A percentile compares a stretch with the other conserved stretches of the same genome.
These are phyloP conservation scores for Hydraecia micacea DNA, from an alignment of 2,888 invertebrate genomes.

Conservation along the genomic window DNA sequence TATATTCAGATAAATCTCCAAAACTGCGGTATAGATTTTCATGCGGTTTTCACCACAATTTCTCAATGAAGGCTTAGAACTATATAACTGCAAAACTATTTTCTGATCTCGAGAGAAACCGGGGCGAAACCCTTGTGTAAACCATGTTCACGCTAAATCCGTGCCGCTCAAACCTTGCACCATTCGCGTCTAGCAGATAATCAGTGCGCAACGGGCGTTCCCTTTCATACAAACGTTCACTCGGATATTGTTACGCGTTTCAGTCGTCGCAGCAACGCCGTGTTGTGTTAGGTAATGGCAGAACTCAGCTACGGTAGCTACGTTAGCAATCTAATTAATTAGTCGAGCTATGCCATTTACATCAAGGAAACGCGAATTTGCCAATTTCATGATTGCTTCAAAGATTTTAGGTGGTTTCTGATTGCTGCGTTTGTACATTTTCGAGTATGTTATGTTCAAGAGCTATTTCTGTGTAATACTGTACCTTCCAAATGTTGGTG, in stretches of 20 bases:
- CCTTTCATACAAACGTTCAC: constrained; percentile 75
- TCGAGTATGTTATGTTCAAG: constrained; percentile 5
- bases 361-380: constrained; percentile 36
- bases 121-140: not conserved
- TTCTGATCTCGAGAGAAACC: not conserved
- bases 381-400: constrained; percentile 39
- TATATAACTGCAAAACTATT: not conserved
- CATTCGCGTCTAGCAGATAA: constrained; percentile 64
- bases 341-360: constrained; percentile 35
- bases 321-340: constrained; percentile 57
- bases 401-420: constrained; percentile 26
- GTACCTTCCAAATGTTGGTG: not conserved
- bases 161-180: constrained; percentile 54
- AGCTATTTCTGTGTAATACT: not conserved
- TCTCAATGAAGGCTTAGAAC: not conserved
- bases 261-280: constrained; percentile 64
- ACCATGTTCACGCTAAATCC: constrained; percentile 16
- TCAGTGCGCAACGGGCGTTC: constrained; percentile 78
- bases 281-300: constrained; percentile 71
- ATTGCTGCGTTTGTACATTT: constrained; percentile 23
- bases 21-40: not conserved
- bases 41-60: not conserved
- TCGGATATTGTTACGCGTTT: constrained; percentile 74
- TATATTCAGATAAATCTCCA: not conserved
- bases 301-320: constrained; percentile 37